Conservation (phyloP, 2,888 invertebrate genomes). For the Cheilosia soror region DNA sequence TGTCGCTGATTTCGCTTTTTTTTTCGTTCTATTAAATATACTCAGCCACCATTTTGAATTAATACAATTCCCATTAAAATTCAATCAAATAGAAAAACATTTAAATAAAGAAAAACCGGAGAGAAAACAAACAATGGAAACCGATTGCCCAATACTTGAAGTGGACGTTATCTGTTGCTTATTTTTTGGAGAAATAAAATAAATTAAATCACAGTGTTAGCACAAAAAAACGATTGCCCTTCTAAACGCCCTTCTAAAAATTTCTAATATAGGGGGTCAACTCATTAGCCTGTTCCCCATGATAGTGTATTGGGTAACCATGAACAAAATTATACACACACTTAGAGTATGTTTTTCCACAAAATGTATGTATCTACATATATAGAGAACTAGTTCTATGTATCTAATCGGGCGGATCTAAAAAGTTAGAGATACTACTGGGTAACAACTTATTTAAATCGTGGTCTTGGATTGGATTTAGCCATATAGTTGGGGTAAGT, state of each 20-base stretch:
- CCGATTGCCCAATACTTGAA: constrained; percentile 32
- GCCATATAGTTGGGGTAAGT: not conserved
- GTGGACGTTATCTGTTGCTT: constrained; percentile 22
- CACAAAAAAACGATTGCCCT: constrained; percentile 2
- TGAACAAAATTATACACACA: not conserved
- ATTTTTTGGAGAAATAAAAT: not conserved
- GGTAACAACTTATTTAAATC: not conserved
- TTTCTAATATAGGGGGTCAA: not conserved
- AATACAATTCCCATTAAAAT: constrained; percentile 64
- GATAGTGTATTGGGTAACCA: not conserved
- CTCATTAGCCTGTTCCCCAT: constrained; percentile 3
- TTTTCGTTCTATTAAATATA: constrained; percentile 6
- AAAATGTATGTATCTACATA: not conserved
- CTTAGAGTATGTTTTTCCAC: not conserved
- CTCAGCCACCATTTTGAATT: constrained; percentile 42
- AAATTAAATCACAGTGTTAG: constrained; percentile 24
- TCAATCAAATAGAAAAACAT: constrained; percentile 46
- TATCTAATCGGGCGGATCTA: not conserved
- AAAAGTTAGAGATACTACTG: constrained; percentile 11
- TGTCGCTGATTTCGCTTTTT: constrained; percentile 26
- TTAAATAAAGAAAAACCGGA: constrained; percentile 25
- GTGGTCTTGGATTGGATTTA: not conserved
- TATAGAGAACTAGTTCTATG: constrained; percentile 3
- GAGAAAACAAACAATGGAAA: constrained; percentile 51
- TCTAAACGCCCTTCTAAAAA: constrained; percentile 4